Conservation (phyloP, 2,113 vertebrate species). For the Ciconia boyciana region DNA sequence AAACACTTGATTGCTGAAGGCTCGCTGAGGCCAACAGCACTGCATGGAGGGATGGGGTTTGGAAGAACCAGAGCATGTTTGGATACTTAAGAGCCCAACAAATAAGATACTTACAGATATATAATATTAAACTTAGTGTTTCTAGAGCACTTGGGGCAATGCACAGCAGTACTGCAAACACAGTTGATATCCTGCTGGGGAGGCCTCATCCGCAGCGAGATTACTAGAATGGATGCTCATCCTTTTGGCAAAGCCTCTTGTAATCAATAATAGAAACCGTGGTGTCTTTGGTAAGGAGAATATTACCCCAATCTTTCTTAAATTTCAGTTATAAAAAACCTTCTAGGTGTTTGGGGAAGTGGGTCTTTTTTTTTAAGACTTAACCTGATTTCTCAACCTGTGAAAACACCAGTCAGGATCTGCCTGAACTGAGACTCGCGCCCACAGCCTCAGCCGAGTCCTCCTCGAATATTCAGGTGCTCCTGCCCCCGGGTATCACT, state of each 20-base stretch:
- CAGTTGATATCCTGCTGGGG: not conserved
- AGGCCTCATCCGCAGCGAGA: not conserved
- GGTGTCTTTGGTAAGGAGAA: not conserved
- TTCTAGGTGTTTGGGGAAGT: not conserved
- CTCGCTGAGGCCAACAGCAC: not conserved
- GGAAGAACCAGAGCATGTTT: not conserved
- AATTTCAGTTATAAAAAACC: not conserved
- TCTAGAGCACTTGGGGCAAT: not conserved
- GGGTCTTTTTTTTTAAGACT: not conserved
- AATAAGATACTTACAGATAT: not conserved
- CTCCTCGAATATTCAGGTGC: not conserved
- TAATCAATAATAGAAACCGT: not conserved
- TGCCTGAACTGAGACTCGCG: not conserved
- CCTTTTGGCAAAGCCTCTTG: not conserved
- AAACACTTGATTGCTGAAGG: not conserved
- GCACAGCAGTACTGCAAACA: not conserved
- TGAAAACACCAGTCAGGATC: not conserved
- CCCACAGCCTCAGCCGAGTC: not conserved
- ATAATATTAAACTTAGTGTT: not conserved
- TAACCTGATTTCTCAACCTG: not conserved
- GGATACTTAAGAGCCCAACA: not conserved
- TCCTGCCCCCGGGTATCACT: not conserved
- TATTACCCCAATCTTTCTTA: not conserved
- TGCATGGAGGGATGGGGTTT: not conserved
- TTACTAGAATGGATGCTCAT: rapidly evolving